Base-by-base conservation (phyloP, 2,888 invertebrate species). In the Lepidocyrtinus sp. region DNA sequence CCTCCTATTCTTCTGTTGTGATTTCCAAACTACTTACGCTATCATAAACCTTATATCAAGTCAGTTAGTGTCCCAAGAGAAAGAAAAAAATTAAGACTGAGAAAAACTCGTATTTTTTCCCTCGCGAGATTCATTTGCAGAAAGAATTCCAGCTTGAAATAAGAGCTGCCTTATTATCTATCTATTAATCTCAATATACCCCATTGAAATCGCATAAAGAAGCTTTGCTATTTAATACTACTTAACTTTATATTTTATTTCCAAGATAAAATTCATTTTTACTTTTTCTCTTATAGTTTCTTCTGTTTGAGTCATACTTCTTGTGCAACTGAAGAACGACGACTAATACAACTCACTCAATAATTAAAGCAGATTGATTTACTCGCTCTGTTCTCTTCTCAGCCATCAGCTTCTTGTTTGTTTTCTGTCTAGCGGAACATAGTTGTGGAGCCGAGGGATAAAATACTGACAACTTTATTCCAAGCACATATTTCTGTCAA, bases 341-440 rank as follows among this genome's bases (percentile, higher is more conserved):
- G n/a, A 26, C 61, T 78, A 78, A 78, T 72, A 68, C 72, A 78
- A 72, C 73, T 78, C 78, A 78, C 82, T 82, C 76, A 82, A 82
- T 82, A 84, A 84, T 84, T 84, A 84, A 82, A 84, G 74, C 73
- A 81, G 81, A 82, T 84, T 81, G 82, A 84, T 84, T 84, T 82
- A 82, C 76, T 82, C 67, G 78, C 75, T 84, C 82, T 82, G 79
- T 74, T 82, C 67, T 75, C 75, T 75, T 82, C 79, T 73, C 73
- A 73, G 73, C 79, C 79, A 79, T 79, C 79, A 73, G 79, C 79
- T 79, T 79, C 79, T 79, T 79, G 79, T 79, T 79, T 79, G 79
- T 74, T 79, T 79, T 79, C 79, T 79, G 79, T 79, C 79, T 79
- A 79, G 79, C 79, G 79, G 79, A 79, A 79, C 79, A 79, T 79